Conservation (phyloP, 1,140 invertebrate species). For the Sarcophaga bullata region DNA sequence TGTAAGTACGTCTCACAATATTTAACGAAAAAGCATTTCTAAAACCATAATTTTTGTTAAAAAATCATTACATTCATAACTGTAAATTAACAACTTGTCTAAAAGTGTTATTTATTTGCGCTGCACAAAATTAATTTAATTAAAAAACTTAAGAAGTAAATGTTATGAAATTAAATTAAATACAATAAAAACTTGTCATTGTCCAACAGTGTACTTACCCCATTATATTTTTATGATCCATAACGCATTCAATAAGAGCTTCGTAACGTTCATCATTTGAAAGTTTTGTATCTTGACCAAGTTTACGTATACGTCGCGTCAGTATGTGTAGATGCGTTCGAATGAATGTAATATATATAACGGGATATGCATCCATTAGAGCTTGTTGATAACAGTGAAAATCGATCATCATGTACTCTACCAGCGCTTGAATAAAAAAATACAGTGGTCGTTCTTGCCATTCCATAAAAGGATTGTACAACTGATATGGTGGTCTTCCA, state of each 20-base stretch:
- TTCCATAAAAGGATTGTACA: conserved; percentile 33
- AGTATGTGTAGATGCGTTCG: conserved; percentile 47
- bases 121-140: too few relatives aligned
- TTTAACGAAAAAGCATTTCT: too few relatives aligned
- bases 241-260: conserved; percentile 47
- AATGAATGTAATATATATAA: conserved; percentile 49
- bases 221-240: conserved; percentile 49
- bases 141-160: too few relatives aligned
- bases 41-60: too few relatives aligned
- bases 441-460: neutral
- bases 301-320: conserved; percentile 41
- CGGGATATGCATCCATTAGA: conserved; percentile 48
- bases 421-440: conserved; percentile 46
- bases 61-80: too few relatives aligned
- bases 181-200: too few relatives aligned
- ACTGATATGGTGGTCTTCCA: conserved; percentile 44
- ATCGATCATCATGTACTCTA: conserved; percentile 50
- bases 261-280: conserved; percentile 44
- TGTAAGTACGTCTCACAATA: too few relatives aligned
- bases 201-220: conserved; percentile 33
- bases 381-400: conserved; percentile 51
- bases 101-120: too few relatives aligned
- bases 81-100: too few relatives aligned
- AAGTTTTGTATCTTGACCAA: conserved; percentile 2
- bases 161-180: too few relatives aligned